phyloP scores from a whole-genome alignment of 2,113 vertebrate genomes.

The Apodemus sylvaticus region DNA sequence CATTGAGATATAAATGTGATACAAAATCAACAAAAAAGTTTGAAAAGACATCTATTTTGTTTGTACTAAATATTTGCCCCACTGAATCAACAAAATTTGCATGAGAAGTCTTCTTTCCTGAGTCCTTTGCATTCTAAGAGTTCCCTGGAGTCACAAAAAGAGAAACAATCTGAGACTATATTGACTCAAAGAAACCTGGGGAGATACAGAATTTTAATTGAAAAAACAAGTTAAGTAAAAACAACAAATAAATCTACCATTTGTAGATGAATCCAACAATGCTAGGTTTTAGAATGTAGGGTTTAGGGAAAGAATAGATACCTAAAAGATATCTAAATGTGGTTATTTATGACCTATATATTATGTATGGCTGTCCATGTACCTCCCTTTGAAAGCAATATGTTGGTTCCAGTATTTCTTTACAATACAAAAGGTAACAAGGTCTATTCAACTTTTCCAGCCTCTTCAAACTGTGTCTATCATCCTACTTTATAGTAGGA shows the following conservation, averaged over 20 bases:
- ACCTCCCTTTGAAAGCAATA: not conserved
- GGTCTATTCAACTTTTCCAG: not conserved
- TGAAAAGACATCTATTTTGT: slow-evolving; percentile 52
- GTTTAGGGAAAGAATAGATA: not conserved
- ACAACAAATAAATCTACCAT: slow-evolving; percentile 56
- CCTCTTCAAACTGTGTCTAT: not conserved
- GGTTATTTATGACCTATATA: not conserved
- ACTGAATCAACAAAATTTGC: not conserved
- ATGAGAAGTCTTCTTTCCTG: slow-evolving; percentile 38
- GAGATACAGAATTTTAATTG: slow-evolving; percentile 65
- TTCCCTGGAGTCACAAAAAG: slow-evolving; percentile 62
- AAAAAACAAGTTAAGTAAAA: slow-evolving; percentile 48
- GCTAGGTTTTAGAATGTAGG: not conserved
- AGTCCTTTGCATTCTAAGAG: slow-evolving; percentile 66
- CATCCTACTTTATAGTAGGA: not conserved
- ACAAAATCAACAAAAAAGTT: not conserved
- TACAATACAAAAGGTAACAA: not conserved
- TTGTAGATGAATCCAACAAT: slow-evolving; percentile 34
- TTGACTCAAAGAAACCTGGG: slow-evolving; percentile 64
- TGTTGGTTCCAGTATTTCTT: not conserved
- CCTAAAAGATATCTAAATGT: not conserved
- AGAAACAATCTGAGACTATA: slow-evolving; percentile 47
- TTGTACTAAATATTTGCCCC: slow-evolving; percentile 51
- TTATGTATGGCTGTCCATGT: not conserved
- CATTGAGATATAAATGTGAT: not conserved